Conservation (phyloP, 2,797 vertebrate species). For the Acanthopagrus latus region DNA sequence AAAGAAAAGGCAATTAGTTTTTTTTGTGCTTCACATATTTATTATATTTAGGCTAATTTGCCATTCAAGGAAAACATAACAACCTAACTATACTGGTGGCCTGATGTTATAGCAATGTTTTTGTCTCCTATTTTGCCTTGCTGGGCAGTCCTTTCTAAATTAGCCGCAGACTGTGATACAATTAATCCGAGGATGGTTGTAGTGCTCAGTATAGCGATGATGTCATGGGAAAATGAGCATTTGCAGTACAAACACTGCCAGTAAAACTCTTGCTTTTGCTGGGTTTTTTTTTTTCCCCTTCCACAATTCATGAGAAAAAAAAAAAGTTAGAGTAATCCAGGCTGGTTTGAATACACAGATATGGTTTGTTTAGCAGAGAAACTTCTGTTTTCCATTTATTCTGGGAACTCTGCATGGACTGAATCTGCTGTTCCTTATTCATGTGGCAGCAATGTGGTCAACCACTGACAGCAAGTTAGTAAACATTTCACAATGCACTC, state of each 20-base stretch:
- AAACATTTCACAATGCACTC: slow-evolving; percentile 55
- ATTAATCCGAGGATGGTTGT: background rate
- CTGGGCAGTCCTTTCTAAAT: slow-evolving; percentile 11
- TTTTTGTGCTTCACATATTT: slow-evolving; percentile 14
- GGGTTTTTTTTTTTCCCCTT: background rate
- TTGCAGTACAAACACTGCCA: slow-evolving; percentile 18
- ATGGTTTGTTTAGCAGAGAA: slow-evolving; percentile 33
- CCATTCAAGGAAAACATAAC: slow-evolving; percentile 12
- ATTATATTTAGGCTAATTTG: slow-evolving; percentile 24
- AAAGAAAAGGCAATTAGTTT: slow-evolving; percentile 27
- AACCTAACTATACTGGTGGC: background rate
- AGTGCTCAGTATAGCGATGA: background rate
- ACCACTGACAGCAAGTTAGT: slow-evolving; percentile 53
- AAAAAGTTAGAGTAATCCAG: slow-evolving; percentile 11
- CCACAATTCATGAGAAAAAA: slow-evolving; percentile 7
- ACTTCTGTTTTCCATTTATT: slow-evolving; percentile 50
- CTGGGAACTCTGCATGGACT: slow-evolving; percentile 11
- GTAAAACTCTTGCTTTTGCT: slow-evolving; percentile 1
- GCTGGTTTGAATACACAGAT: slow-evolving; percentile 19
- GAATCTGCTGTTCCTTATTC: slow-evolving; percentile 57
- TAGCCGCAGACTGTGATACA: slow-evolving; percentile 4
- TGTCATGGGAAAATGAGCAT: slow-evolving; percentile 24
- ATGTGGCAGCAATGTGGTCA: slow-evolving; percentile 43
- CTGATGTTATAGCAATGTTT: background rate
- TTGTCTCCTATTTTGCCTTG: background rate